Percentiles rank a stretch among this genome's conserved stretches.
Conservation (phyloP, 2,113 vertebrate species). For the Rhadina sibilatrix region DNA sequence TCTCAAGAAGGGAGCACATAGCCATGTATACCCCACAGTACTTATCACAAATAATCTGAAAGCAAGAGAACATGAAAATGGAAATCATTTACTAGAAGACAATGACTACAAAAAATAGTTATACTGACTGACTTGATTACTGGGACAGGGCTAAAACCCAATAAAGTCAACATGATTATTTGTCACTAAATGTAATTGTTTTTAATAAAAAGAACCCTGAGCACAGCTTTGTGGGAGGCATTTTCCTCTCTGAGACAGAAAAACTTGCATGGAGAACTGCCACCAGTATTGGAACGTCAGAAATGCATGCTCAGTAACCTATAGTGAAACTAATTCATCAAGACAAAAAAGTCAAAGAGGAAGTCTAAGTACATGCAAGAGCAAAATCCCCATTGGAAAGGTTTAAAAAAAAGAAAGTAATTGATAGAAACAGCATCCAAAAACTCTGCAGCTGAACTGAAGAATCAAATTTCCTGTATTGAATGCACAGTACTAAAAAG, state of each 20-base stretch:
- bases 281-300: background rate
- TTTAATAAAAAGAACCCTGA: background rate
- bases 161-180: background rate
- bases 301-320: background rate
- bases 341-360: background rate
- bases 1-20: background rate
- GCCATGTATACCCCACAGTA: background rate
- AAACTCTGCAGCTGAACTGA: background rate
- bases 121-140: background rate
- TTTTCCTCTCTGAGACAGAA: background rate
- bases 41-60: background rate
- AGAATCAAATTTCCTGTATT: background rate
- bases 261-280: background rate
- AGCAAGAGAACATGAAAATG: background rate
- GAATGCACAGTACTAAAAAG: background rate
- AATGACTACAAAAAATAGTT: background rate
- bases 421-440: background rate
- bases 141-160: background rate
- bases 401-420: background rate
- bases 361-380: background rate
- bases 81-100: background rate
- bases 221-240: background rate
- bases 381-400: background rate
- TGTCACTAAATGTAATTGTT: background rate
- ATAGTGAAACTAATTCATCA: background rate